Percentiles rank a stretch among this genome's conserved stretches.
phyloP scores from a whole-genome alignment of 2,888 invertebrate species.

The Eulithis prunata region DNA sequence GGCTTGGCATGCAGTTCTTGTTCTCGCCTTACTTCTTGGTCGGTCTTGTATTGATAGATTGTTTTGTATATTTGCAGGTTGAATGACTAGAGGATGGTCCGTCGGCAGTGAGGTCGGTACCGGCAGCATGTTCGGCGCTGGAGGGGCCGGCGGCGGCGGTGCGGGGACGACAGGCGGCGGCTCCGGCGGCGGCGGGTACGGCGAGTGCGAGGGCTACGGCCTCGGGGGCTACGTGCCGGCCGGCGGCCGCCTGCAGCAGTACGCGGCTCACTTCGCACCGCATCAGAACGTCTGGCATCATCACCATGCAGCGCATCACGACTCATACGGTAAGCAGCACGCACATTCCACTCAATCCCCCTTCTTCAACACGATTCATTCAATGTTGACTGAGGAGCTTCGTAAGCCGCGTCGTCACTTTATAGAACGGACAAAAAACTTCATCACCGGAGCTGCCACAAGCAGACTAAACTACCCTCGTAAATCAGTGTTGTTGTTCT shows the following conservation, averaged over 20 bases:
- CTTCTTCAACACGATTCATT: not conserved
- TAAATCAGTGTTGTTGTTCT: no score
- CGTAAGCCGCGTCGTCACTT: no score
- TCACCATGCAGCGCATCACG: conserved; percentile 72
- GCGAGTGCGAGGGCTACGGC: conserved; percentile 70
- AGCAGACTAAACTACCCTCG: no score
- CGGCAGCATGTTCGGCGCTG: conserved; percentile 31
- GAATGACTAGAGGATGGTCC: conserved; percentile 32
- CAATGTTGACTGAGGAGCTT: no score
- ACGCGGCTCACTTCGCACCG: conserved; percentile 77
- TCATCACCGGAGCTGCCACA: no score
- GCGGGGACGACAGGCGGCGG: no score
- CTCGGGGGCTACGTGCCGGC: conserved; percentile 70
- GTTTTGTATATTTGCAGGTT: conserved; percentile 36
- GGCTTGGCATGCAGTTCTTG: no score
- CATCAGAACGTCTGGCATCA: conserved; percentile 80
- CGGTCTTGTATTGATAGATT: no score
- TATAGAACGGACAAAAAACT: no score
- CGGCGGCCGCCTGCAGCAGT: conserved; percentile 76
- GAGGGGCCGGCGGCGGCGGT: conserved; percentile 35
- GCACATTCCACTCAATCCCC: not conserved
- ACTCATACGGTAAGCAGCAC: conserved; percentile 62
- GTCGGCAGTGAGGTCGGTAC: conserved; percentile 39
- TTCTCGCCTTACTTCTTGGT: no score
- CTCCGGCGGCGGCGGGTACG: conserved; percentile 58